These are phyloP conservation scores for Parasteatoda tepidariorum DNA, from an alignment of 1,140 invertebrate species.

Conservation along the genomic window DNA sequence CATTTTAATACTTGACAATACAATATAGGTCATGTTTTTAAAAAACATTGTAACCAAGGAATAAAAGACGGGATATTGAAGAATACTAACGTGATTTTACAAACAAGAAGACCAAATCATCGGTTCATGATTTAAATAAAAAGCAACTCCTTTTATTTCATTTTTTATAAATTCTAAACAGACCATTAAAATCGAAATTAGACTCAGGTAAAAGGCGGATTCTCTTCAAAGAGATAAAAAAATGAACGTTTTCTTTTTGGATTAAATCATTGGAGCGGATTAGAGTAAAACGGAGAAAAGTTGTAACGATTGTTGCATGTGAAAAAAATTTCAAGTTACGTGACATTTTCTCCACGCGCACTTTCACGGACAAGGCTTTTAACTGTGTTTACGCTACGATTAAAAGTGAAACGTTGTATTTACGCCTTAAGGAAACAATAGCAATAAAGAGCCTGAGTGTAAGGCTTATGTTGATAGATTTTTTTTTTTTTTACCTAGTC, in stretches of 20 bases:
- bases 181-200: slow-evolving; percentile 26
- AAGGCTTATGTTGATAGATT: no score
- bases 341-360: background rate
- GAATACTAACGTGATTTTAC: background rate
- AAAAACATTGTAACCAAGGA: slow-evolving; percentile 35
- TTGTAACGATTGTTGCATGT: background rate
- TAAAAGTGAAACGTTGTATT: no score
- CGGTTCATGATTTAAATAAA: slow-evolving; percentile 3
- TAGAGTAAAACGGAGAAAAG: background rate
- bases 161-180: slow-evolving; percentile 20
- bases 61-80: slow-evolving; percentile 11
- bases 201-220: background rate
- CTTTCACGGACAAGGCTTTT: no score
- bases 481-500: no score
- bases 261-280: background rate
- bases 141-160: slow-evolving; percentile 20
- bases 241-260: background rate
- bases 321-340: background rate
- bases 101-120: background rate
- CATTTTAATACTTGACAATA: slow-evolving; percentile 22
- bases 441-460: no score
- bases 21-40: slow-evolving; percentile 40
- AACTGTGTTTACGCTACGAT: no score
- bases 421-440: no score
- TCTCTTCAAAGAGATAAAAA: background rate